Conservation (phyloP, 1,140 invertebrate species). For the Plectrocnemia conspersa region DNA sequence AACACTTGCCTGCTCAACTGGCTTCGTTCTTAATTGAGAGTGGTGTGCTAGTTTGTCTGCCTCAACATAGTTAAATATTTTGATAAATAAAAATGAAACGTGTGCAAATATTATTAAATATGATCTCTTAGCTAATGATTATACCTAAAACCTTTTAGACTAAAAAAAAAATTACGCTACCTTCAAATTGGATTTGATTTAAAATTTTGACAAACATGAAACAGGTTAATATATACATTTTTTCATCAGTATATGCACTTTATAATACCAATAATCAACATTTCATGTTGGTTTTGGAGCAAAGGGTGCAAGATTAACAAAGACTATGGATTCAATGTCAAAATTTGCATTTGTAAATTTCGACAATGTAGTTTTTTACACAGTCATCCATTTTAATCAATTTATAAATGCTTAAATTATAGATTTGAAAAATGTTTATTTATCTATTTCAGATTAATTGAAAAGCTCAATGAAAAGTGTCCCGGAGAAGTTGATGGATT, state of each 20-base stretch:
- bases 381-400: slow-evolving; percentile 12
- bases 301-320: slow-evolving; percentile 28
- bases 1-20: too few species aligned
- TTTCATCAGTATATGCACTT: slow-evolving; percentile 23
- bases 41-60: too few species aligned
- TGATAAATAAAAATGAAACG: too few species aligned
- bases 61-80: too few species aligned
- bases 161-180: too few species aligned
- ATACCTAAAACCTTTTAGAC: too few species aligned
- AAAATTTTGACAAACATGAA: too few species aligned
- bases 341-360: slow-evolving; percentile 6
- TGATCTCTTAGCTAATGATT: too few species aligned
- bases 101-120: too few species aligned
- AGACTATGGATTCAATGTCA: neutral
- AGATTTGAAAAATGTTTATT: slow-evolving; percentile 30
- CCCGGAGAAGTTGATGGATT: slow-evolving; percentile 83
- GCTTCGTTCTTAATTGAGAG: too few species aligned
- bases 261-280: slow-evolving; percentile 29
- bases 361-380: slow-evolving; percentile 23
- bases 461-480: slow-evolving; percentile 71
- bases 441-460: slow-evolving; percentile 62
- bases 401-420: slow-evolving; percentile 2
- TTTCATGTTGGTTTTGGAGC: slow-evolving; percentile 27
- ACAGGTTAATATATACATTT: too few species aligned
- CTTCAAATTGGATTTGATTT: too few species aligned